Percentiles rank a stretch among this genome's conserved stretches.
Conservation (phyloP, 1,140 invertebrate species). For the Drosophila murphyi region DNA sequence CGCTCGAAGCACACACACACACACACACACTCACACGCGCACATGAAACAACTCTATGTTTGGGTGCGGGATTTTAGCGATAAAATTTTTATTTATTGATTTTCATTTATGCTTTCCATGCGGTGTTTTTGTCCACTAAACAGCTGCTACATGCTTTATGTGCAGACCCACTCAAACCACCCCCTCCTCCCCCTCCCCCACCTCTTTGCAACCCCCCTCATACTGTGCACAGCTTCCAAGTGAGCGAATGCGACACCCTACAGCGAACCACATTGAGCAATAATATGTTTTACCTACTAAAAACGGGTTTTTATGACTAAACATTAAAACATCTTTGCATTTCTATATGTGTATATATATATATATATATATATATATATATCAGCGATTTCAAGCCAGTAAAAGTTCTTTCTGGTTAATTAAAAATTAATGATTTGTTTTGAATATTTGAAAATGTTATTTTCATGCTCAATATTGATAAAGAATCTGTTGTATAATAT, state of each 20-base stretch:
- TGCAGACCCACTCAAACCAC: background rate
- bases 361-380: too few relatives aligned
- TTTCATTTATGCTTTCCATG: slow-evolving; percentile 72
- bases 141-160: slow-evolving; percentile 70
- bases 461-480: too few relatives aligned
- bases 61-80: slow-evolving; percentile 45
- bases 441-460: too few relatives aligned
- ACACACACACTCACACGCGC: slow-evolving; percentile 1
- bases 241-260: slow-evolving; percentile 3
- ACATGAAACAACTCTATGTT: background rate
- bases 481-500: too few relatives aligned
- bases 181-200: background rate
- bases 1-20: background rate
- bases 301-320: slow-evolving; percentile 6
- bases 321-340: too few relatives aligned
- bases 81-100: slow-evolving; percentile 80
- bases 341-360: too few relatives aligned
- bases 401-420: too few relatives aligned
- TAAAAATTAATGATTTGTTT: too few relatives aligned
- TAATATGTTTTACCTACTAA: slow-evolving; percentile 46
- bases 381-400: too few relatives aligned
- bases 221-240: slow-evolving; percentile 13
- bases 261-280: slow-evolving; percentile 20
- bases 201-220: background rate
- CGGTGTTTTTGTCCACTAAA: slow-evolving; percentile 61